Conservation (phyloP, 2,797 vertebrate species). For the Prionace glauca region DNA sequence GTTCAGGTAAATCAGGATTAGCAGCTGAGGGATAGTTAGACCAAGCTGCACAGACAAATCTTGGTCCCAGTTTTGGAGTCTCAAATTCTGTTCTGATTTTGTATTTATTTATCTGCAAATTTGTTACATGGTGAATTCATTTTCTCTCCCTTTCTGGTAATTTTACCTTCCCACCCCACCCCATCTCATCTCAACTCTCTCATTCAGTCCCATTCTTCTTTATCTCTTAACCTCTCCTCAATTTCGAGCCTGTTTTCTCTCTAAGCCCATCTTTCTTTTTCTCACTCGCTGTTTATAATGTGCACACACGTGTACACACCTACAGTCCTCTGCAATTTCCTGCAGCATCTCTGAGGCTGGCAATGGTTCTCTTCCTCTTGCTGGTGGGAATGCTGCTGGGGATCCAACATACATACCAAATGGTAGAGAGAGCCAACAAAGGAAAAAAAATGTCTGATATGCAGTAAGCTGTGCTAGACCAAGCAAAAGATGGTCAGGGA, state of each 20-base stretch:
- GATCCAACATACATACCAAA: not conserved
- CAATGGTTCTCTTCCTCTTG: not conserved
- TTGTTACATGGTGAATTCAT: not conserved
- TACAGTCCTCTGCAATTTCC: not conserved
- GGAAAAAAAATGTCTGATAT: not conserved
- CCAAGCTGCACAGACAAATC: not conserved
- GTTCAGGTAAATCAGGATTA: not conserved
- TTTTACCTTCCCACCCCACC: too few species aligned
- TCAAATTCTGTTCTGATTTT: not conserved
- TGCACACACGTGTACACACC: too few species aligned
- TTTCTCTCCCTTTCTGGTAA: not conserved
- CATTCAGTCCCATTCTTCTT: too few species aligned
- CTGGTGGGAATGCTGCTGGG: not conserved
- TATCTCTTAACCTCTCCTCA: not conserved
- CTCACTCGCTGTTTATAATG: not conserved
- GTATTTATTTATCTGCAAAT: not conserved
- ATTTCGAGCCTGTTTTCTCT: not conserved
- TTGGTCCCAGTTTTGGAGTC: not conserved
- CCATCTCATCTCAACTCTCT: too few species aligned
- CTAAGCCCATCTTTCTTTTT: too few species aligned
- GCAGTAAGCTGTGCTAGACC: not conserved
- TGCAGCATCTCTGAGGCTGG: not conserved
- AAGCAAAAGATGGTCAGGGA: not conserved
- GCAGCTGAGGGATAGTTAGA: not conserved
- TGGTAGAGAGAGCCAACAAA: not conserved